Evolutionary conservation across 30 jellyfish, hydroid and myxozoan species (phyloP).

Genomic region (Aurelia aurita): DNA sequence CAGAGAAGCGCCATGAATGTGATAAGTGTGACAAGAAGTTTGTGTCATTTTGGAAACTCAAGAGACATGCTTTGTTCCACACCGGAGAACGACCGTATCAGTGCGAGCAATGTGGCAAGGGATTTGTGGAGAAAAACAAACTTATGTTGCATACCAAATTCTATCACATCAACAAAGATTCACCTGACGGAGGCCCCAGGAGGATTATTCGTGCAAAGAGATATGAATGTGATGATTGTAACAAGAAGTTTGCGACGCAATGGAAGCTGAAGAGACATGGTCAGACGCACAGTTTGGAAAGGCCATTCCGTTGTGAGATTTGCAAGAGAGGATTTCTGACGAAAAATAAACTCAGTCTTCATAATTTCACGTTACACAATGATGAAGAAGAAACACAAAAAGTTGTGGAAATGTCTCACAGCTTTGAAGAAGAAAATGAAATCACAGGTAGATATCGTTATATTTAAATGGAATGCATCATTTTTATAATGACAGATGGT

Average conservation of each 20-base stretch:
- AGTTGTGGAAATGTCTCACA: not conserved
- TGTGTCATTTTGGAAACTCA: conserved; percentile 66
- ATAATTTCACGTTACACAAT: conserved; percentile 60
- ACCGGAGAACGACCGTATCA: conserved; percentile 76
- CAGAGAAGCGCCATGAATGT: conserved; percentile 55
- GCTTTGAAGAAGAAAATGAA: not conserved
- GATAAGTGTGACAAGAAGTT: conserved; percentile 62
- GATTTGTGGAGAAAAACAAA: conserved; percentile 72
- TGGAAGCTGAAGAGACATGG: conserved; percentile 76
- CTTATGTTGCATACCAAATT: conserved; percentile 45
- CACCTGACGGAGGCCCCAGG: conserved; percentile 26
- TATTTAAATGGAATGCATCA: too few species aligned
- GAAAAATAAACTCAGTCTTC: conserved; percentile 67
- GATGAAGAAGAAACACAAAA: conserved; percentile 18
- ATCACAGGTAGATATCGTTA: too few species aligned
- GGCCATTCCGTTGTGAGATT: conserved; percentile 70
- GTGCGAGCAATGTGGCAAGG: conserved; percentile 68
- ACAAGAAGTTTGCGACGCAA: conserved; percentile 69
- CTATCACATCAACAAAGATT: conserved; percentile 40
- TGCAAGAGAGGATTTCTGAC: conserved; percentile 74
- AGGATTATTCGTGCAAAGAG: conserved; percentile 26
- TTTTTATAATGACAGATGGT: too few species aligned
- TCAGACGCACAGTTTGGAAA: conserved; percentile 67
- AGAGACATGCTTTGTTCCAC: conserved; percentile 61
- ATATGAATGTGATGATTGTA: conserved; percentile 58